Evolutionary conservation across 1,140 invertebrate genomes (phyloP), one percentile per base, ranked within the genome.

Genomic region (Brachionus calyciflorus): DNA sequence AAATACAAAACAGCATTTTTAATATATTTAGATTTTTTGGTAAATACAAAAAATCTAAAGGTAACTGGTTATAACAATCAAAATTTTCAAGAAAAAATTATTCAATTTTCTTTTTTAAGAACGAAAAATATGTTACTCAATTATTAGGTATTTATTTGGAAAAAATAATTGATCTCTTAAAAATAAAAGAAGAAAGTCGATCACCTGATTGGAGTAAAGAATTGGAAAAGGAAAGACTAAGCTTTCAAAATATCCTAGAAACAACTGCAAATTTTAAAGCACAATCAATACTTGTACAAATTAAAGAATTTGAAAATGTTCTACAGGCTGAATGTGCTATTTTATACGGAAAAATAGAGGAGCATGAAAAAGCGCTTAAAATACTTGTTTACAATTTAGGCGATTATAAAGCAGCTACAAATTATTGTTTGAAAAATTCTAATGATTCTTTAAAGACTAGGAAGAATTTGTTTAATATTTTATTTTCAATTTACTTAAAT

Each of bases 301-400:
- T 73, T 40, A 73, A 73, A 73, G 69, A 73, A 28, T 73, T 51
- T 37, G 69, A 73, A 51, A 28, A 33, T 30, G 24, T 33, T 19
- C 26, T 73, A 37, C 44, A 73, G 21, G 6, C 21, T 21, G 69
- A 73, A 30, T 73, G 69, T 55, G 69, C 69, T 19, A 73, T 73
- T 51, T 55, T 73, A 33, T 73, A 73, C 19, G 69, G 69, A 17
- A 73, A 73, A 55, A 73, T 73, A 37, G 69, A 73, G 9, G 69
- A 73, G 5, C 69, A 73, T 4, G 69, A 73, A 55, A 73, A 73
- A 55, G 69, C 69, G 17, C 46, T 73, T 21, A 73, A 73, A 73
- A 73, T 73, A 37, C 24, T 73, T 17, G 69, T 73, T 3, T 73
- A 73, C 33, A 55, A 53, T 49, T 21, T 73, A 14, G 30, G 40